A percentile compares a stretch with the other conserved stretches of the same genome.
Evolutionary conservation across 2,797 vertebrate species (phyloP).

Genomic region (Rhinatrema bivittatum): DNA sequence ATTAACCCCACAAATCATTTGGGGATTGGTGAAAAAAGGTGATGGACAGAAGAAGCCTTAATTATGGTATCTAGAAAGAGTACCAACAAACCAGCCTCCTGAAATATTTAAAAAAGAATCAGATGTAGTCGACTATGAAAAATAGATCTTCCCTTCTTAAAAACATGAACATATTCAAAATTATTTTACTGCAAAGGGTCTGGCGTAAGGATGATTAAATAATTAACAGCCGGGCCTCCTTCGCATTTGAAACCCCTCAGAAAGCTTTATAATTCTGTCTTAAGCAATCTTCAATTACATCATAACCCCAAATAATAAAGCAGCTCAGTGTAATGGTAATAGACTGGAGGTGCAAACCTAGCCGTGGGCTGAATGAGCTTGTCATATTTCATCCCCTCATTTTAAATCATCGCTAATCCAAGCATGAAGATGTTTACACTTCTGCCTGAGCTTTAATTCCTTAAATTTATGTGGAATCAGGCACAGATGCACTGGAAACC

Average conservation of each 20-base stretch:
- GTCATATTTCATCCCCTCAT: constrained; percentile 38
- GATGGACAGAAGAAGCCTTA: no score
- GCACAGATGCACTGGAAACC: constrained; percentile 63
- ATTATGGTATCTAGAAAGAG: no score
- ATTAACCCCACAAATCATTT: no score
- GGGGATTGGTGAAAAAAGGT: no score
- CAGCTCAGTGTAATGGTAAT: constrained; percentile 27
- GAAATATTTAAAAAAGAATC: no score
- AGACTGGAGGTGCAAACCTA: constrained; percentile 34
- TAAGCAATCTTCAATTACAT: constrained; percentile 21
- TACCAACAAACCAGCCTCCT: no score
- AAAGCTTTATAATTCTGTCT: constrained; percentile 15
- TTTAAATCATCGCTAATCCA: constrained; percentile 49
- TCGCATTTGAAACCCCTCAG: neutral
- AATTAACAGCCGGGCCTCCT: neutral
- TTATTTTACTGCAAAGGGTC: no score
- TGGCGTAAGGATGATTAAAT: no score
- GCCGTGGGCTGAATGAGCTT: constrained; percentile 19
- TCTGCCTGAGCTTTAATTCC: constrained; percentile 56
- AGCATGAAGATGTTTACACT: constrained; percentile 57
- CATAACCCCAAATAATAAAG: constrained; percentile 41
- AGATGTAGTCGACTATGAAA: no score
- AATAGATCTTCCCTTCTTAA: no score
- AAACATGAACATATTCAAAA: no score
- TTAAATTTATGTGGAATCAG: constrained; percentile 62